Evolutionary conservation across 35 echinoderm and acorn worm species (phyloP), one percentile per base, ranked within the genome.

Genomic region (Lytechinus pictus): DNA sequence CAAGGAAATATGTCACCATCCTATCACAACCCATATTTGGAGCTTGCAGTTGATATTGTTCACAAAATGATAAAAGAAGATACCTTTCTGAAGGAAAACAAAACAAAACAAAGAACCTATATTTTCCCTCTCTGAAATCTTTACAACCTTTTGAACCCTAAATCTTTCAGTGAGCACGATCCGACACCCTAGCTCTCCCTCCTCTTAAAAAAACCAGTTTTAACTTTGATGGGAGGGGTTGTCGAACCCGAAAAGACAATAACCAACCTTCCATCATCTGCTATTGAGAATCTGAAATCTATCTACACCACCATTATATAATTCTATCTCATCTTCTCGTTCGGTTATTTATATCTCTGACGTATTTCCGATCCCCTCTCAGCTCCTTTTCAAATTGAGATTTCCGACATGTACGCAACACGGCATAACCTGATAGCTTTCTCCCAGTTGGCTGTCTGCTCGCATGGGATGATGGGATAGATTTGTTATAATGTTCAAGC

Each of bases 371-470:
- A 79, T 79, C 66, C n/a, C 21, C 21, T 16, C 66, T 79, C 33
- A 44, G n/a, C 66, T 19, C 66, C 66, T 19, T 44, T 79, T 79
- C 66, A 79, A 79, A 79, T 79, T 79, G 66, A 79, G 66, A 79
- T 79, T 79, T 79, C 66, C 66, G 66, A 79, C 66, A 24, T 79
- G n/a, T 79, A 79, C 19, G 0, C 21, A 79, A 79, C 66, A 79
- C 19, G 66, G 66, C 66, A 79, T 79, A 79, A 79, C 66, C 66
- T 24, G 66, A 79, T 79, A 79, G 66, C 66, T 79, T n/a, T 79
- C 19, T 79, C 66, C 66, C 66, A 79, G n/a, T 79, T 79, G 66
- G 66, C 66, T 79, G 66, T 79, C 66, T 79, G 66, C 66, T 79
- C 21, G 21, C 16, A 79, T 19, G 8, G 66, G 66, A 79, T 79